A percentile compares a stretch with the other conserved stretches of the same genome.
Evolutionary conservation across 2,888 invertebrate genomes (phyloP).

Genomic region (Drosophila mulleri): DNA sequence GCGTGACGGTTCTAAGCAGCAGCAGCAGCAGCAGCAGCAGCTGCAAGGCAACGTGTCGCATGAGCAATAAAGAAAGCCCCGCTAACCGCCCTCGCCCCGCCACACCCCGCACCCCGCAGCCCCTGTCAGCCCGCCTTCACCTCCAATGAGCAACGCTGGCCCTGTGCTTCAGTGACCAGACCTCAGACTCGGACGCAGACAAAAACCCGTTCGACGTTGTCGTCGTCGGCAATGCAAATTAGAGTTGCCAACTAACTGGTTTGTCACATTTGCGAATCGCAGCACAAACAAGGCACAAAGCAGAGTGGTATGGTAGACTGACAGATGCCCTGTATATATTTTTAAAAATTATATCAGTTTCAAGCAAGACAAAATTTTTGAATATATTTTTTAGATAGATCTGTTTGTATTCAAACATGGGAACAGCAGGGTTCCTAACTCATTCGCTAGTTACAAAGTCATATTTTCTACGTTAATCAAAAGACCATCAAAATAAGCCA

Average conservation of each 20-base stretch:
- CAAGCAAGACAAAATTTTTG: no score
- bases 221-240: slow-evolving; percentile 73
- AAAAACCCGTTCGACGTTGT: slow-evolving; percentile 58
- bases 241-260: slow-evolving; percentile 73
- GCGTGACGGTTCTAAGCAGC: slow-evolving; percentile 29
- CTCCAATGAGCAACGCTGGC: background rate
- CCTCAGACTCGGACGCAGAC: slow-evolving; percentile 31
- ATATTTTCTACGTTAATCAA: background rate
- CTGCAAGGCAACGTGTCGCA: slow-evolving; percentile 50
- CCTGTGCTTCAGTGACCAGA: slow-evolving; percentile 24
- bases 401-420: background rate
- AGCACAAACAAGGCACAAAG: background rate
- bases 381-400: background rate
- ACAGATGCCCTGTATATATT: background rate
- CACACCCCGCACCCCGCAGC: background rate
- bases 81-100: background rate
- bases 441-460: background rate
- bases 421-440: background rate
- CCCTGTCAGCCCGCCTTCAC: background rate
- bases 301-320: background rate
- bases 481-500: no score
- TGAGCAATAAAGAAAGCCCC: slow-evolving; percentile 57
- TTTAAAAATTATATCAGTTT: no score
- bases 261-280: slow-evolving; percentile 53
- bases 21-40: slow-evolving; percentile 42